Base-by-base conservation (phyloP, 2,113 vertebrate species). In the Melanostigma gelatinosum region DNA sequence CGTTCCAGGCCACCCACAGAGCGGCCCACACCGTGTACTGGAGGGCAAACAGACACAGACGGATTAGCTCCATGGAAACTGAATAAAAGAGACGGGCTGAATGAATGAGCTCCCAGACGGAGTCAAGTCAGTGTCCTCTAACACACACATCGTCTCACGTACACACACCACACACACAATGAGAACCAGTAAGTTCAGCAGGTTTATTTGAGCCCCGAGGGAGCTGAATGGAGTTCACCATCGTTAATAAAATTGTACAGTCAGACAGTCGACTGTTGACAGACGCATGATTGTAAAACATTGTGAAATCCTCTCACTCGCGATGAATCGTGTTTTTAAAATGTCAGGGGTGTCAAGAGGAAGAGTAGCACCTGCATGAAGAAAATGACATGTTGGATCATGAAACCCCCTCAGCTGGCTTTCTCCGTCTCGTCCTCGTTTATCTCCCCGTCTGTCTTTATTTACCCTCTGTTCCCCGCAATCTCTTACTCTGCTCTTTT, bases 1-100 rank as follows among this genome's bases (percentile, higher is more conserved):
- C 93, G 46, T 98, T 97, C 97, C 97, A 98, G 89, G 97, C 95
- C 89, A 99, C 95, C 97, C 97, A 97, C 79, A 98, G 32, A 6
- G 96, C 96, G 0, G 93, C 95, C 97, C 97, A 98, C 79, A 96
- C 93, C 29, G 95, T 94, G 8, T 97, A 98, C 97, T 98, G 88
- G 27, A 82, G 81, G 67, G 68, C 36, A 89, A 55, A 55, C 22
- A 86, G 50, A 88, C 68, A 88, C 29, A 60, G 24, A 65, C 44
- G 77, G 36, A 76, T 89, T 69, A 91, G 67, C 44, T 52, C 36
- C 48, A 70, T 38, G 55, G 42, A 66, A 72, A 78, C 72, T 27
- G 40, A 74, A 68, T 32, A 72, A 83, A 64, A 78, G 32, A 48
- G 60, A 4, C 60, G 63, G 24, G 54, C 8, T 2, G 32, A 78